These are phyloP conservation scores for Dione vanillae DNA, from an alignment of 2,888 invertebrate genomes.

Conservation along the genomic window DNA sequence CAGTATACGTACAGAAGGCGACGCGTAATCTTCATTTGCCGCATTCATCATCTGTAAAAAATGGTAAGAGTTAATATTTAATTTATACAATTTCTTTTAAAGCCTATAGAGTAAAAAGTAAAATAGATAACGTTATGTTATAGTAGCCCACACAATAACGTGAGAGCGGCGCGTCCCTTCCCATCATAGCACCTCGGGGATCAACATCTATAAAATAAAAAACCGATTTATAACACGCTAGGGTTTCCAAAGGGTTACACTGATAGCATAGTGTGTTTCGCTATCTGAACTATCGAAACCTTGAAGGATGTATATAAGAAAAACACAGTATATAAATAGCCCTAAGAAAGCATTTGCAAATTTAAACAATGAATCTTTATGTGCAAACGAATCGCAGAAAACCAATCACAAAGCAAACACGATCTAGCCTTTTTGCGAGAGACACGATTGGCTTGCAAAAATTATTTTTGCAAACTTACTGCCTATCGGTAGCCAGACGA, in stretches of 20 bases:
- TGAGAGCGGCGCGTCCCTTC: constrained; percentile 71
- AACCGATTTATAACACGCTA: constrained; percentile 80
- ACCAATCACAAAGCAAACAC: constrained; percentile 67
- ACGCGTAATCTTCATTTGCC: constrained; percentile 83
- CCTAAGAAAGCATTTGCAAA: constrained; percentile 54
- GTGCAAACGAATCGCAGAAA: constrained; percentile 50
- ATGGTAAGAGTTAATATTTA: constrained; percentile 44
- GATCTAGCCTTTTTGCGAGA: constrained; percentile 54
- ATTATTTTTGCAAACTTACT: constrained; percentile 73
- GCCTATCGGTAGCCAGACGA: constrained; percentile 67
- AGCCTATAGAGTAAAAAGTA: constrained; percentile 2
- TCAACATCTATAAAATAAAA: constrained; percentile 82
- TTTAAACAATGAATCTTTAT: constrained; percentile 67
- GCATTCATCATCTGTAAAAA: constrained; percentile 46
- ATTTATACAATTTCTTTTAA: neutral
- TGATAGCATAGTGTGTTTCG: constrained; percentile 72
- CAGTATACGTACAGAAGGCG: constrained; percentile 99
- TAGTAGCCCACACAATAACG: constrained; percentile 69
- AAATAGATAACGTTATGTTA: constrained; percentile 22
- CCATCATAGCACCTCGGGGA: constrained; percentile 66
- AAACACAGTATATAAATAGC: constrained; percentile 63
- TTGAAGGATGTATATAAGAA: constrained; percentile 57
- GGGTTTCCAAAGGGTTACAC: constrained; percentile 77
- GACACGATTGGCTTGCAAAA: constrained; percentile 80
- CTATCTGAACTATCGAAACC: constrained; percentile 57